Conservation (phyloP, 2,113 vertebrate species). For the Osmerus eperlanus region DNA sequence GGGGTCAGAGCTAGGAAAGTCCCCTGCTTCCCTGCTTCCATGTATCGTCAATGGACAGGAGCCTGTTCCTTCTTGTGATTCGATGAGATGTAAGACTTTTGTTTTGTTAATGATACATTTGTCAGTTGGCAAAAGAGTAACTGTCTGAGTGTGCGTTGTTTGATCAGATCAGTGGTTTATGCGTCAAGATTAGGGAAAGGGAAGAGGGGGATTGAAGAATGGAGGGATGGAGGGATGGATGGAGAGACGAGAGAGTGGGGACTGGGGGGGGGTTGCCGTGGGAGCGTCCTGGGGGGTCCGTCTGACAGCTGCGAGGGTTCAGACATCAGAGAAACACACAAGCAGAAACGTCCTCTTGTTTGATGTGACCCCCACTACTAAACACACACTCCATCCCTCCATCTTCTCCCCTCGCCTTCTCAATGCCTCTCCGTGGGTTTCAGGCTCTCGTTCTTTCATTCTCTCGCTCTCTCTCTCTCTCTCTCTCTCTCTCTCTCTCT, state of each 20-base stretch:
- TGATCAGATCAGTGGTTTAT: too few relatives aligned
- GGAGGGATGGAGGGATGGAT: too few relatives aligned
- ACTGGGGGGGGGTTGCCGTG: conserved; percentile 52
- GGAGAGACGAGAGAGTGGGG: not conserved
- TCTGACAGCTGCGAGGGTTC: not conserved
- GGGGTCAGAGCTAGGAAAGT: conserved; percentile 8
- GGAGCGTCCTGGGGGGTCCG: conserved; percentile 49
- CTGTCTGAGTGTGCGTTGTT: too few relatives aligned
- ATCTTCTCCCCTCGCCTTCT: not conserved
- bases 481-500: not conserved
- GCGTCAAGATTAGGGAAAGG: too few relatives aligned
- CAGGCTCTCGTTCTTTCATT: not conserved
- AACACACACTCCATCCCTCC: not conserved
- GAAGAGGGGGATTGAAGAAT: too few relatives aligned
- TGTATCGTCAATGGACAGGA: not conserved
- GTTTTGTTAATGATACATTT: too few relatives aligned
- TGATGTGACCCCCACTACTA: not conserved
- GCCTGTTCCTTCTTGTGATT: too few relatives aligned
- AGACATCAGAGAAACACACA: not conserved
- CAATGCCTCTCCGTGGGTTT: not conserved
- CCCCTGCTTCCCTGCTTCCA: conserved; percentile 2
- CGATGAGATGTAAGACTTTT: not conserved
- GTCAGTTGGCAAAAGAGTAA: too few relatives aligned
- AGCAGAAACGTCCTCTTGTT: not conserved
- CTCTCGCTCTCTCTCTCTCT: not conserved